Conservation (phyloP, 2,797 vertebrate genomes). For the Yasuhikotakia modesta region DNA sequence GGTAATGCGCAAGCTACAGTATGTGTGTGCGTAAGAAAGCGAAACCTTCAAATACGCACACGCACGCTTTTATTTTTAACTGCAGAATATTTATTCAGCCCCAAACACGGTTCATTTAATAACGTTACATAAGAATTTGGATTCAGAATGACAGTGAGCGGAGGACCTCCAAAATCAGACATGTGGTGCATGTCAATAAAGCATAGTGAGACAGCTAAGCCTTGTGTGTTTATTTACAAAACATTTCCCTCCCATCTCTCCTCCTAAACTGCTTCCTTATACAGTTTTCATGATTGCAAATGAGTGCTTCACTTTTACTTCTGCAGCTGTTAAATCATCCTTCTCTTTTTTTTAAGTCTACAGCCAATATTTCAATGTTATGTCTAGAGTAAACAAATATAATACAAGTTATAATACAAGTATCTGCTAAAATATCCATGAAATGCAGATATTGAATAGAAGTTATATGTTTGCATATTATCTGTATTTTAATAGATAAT, state of each 20-base stretch:
- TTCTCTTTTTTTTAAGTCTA: no score
- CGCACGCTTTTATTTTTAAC: constrained; percentile 42
- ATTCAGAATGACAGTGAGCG: constrained; percentile 67
- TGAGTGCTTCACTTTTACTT: not conserved
- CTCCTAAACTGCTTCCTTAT: not conserved
- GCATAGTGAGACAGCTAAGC: constrained; percentile 28
- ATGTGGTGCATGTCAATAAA: constrained; percentile 63
- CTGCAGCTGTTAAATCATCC: not conserved
- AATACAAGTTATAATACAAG: not conserved
- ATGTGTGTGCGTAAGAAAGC: constrained; percentile 4
- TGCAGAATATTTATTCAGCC: constrained; percentile 58
- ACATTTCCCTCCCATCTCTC: not conserved
- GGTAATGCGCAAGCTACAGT: constrained; percentile 40
- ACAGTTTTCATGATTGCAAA: not conserved
- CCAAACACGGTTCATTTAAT: constrained; percentile 66
- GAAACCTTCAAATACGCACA: not conserved
- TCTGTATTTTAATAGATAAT: not conserved
- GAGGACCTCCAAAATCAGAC: constrained; percentile 61
- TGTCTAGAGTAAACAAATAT: not conserved
- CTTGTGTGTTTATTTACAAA: constrained; percentile 17
- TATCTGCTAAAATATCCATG: not conserved
- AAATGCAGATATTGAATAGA: not conserved
- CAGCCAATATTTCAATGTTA: not conserved
- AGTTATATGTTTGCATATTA: not conserved
- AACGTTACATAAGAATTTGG: constrained; percentile 61